phyloP scores from a whole-genome alignment of 2,797 vertebrate genomes.

The Varecia variegata region DNA sequence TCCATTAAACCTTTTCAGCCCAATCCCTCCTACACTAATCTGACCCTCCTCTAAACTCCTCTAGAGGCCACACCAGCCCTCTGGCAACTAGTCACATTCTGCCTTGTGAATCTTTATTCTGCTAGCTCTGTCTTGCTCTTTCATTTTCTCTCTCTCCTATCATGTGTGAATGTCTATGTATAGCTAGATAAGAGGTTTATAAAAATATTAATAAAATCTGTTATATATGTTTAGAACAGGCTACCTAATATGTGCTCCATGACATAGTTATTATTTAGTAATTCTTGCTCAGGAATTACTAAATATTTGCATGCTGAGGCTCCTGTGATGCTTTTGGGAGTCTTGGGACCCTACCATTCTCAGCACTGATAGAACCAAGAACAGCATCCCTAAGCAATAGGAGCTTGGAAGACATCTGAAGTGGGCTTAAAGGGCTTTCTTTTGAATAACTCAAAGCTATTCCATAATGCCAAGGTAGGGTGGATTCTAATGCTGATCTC shows the following conservation, averaged over 20 bases:
- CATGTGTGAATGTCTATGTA: not conserved
- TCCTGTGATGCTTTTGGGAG: not conserved
- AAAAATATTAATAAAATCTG: not conserved
- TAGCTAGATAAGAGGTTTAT: not conserved
- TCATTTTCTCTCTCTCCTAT: not conserved
- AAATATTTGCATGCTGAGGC: not conserved
- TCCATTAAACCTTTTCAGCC: not conserved
- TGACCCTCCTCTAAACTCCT: slow-evolving; percentile 27
- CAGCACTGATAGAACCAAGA: not conserved
- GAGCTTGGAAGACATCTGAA: not conserved
- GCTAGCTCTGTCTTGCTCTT: not conserved
- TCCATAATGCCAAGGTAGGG: not conserved
- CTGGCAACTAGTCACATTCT: not conserved
- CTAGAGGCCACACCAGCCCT: not conserved
- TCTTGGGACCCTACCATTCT: not conserved
- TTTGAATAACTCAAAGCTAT: not conserved
- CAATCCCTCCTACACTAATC: not conserved
- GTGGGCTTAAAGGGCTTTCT: not conserved
- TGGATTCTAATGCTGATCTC: not conserved
- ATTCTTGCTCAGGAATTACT: not conserved
- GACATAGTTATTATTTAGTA: not conserved
- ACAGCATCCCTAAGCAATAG: not conserved
- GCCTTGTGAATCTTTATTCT: not conserved
- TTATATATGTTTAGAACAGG: not conserved
- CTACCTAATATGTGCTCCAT: not conserved